Evolutionary conservation across 2,113 vertebrate species (phyloP).

Genomic region (Entosphenus tridentatus): DNA sequence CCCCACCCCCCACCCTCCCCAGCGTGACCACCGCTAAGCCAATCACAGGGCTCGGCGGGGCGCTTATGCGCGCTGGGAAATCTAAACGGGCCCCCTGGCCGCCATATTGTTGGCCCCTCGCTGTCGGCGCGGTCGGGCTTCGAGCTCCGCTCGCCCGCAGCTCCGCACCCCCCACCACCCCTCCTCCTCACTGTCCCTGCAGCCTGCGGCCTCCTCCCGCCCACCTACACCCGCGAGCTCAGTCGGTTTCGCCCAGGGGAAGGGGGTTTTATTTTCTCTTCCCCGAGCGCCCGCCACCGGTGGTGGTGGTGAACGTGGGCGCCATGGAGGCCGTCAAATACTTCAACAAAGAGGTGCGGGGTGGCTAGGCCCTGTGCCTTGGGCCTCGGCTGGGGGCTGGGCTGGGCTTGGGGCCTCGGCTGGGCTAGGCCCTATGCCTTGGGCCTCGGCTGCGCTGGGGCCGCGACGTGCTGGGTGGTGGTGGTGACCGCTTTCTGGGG

Average conservation of each 20-base stretch:
- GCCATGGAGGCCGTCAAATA: background rate
- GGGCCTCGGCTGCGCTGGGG: background rate
- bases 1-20: too few relatives aligned
- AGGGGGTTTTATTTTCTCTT: too few relatives aligned
- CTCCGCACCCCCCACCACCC: background rate
- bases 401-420: background rate
- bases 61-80: too few relatives aligned
- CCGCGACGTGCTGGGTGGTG: background rate
- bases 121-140: too few relatives aligned
- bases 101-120: too few relatives aligned
- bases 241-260: too few relatives aligned
- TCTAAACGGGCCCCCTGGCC: too few relatives aligned
- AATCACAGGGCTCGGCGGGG: too few relatives aligned
- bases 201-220: background rate
- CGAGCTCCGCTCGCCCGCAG: background rate
- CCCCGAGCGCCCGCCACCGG: too few relatives aligned
- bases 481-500: too few relatives aligned
- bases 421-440: background rate
- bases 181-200: background rate
- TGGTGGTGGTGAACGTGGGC: background rate
- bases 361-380: background rate
- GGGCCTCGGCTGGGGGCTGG: background rate
- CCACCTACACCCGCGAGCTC: background rate
- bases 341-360: conserved; percentile 1
- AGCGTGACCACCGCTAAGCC: too few relatives aligned